Percentiles rank a stretch among this genome's conserved stretches.
phyloP scores from a whole-genome alignment of 2,797 vertebrate genomes.

The Tenualosa thibaudeaui region DNA sequence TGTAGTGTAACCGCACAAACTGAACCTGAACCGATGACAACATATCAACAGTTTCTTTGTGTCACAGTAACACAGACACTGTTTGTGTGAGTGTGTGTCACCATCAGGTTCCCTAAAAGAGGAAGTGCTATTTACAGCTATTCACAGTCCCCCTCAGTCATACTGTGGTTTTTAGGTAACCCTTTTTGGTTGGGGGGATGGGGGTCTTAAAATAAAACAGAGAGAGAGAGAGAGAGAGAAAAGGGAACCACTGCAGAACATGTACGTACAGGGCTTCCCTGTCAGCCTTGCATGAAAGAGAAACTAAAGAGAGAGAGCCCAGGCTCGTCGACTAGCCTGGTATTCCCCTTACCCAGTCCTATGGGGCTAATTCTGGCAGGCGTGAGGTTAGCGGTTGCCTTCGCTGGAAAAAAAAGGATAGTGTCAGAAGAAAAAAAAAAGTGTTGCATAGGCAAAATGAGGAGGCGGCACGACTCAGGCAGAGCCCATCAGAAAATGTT shows the following conservation, averaged over 20 bases:
- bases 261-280: conserved; percentile 46
- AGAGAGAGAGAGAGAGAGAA: conserved; percentile 3
- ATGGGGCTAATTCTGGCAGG: conserved; percentile 45
- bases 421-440: background rate
- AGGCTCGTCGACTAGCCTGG: conserved; percentile 38
- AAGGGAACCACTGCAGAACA: conserved; percentile 42
- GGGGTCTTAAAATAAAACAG: background rate
- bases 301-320: conserved; percentile 26
- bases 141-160: conserved; percentile 31
- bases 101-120: conserved; percentile 30
- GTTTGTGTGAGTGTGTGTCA: background rate
- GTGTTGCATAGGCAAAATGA: conserved; percentile 40
- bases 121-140: conserved; percentile 40
- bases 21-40: background rate
- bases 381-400: conserved; percentile 36
- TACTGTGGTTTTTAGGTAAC: conserved; percentile 36
- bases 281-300: conserved; percentile 41
- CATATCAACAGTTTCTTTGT: background rate
- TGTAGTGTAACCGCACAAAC: background rate
- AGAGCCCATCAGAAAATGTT: conserved; percentile 46
- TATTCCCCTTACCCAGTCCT: conserved; percentile 49
- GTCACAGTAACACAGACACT: background rate
- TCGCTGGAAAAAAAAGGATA: conserved; percentile 44
- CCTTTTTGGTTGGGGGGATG: background rate
- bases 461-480: conserved; percentile 34